These are phyloP conservation scores for Chlorospingus semifuscus DNA, from an alignment of 2,797 vertebrate species.

Conservation along the genomic window DNA sequence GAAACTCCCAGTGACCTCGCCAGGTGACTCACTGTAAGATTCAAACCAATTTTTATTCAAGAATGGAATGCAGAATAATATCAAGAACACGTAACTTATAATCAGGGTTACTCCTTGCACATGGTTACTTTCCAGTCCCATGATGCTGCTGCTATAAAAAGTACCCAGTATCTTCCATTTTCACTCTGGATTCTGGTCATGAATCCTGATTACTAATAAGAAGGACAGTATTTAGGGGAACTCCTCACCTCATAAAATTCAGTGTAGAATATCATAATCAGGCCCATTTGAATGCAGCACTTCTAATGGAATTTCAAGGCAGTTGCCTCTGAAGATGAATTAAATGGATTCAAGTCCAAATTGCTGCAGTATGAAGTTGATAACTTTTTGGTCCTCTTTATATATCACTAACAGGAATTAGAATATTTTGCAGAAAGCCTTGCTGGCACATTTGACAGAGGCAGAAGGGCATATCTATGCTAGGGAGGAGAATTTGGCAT, in stretches of 20 bases:
- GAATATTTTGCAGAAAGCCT: neutral
- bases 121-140: neutral
- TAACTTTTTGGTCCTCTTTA: neutral
- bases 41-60: neutral
- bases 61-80: neutral
- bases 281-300: neutral
- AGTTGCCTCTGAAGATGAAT: slow-evolving; percentile 15
- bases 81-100: neutral
- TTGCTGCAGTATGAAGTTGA: neutral
- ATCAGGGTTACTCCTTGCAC: neutral
- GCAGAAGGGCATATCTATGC: neutral
- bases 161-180: neutral
- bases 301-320: slow-evolving; percentile 23
- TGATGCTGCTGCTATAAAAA: neutral
- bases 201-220: neutral
- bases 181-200: neutral
- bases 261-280: neutral
- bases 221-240: neutral
- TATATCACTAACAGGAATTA: neutral
- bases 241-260: neutral
- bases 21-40: neutral
- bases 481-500: neutral
- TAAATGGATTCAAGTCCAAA: slow-evolving; percentile 20
- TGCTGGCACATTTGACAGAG: neutral
- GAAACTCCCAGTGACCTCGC: neutral